Conservation (phyloP, 2,888 invertebrate genomes). For the Eledona agricola region DNA sequence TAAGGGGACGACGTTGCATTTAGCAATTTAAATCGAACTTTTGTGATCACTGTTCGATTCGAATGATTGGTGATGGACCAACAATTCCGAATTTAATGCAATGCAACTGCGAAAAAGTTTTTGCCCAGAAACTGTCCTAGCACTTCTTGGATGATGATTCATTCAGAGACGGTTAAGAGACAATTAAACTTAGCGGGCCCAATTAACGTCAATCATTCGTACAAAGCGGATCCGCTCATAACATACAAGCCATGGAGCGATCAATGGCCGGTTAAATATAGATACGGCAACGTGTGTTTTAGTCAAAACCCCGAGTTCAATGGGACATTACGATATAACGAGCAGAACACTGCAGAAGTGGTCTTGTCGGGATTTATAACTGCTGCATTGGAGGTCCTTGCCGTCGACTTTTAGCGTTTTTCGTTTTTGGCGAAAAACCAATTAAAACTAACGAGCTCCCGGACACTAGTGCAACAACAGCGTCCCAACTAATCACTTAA, state of each 20-base stretch:
- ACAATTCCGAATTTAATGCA: constrained; percentile 46
- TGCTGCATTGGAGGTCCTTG: no score
- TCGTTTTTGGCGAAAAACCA: constrained; percentile 14
- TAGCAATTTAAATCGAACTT: constrained; percentile 53
- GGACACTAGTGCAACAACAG: constrained; percentile 11
- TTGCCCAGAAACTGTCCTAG: neutral
- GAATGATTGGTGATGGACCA: constrained; percentile 45
- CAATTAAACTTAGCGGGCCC: constrained; percentile 20
- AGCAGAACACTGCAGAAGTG: no score
- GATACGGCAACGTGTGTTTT: constrained; percentile 14
- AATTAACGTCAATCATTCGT: constrained; percentile 26
- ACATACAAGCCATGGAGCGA: constrained; percentile 8
- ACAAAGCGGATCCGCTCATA: constrained; percentile 11
- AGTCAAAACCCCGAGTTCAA: no score
- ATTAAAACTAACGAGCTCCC: constrained; percentile 23
- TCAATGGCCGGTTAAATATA: constrained; percentile 16
- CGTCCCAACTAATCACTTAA: constrained; percentile 24
- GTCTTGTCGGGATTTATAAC: no score
- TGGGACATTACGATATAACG: no score
- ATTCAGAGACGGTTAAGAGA: constrained; percentile 18
- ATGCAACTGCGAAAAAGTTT: constrained; percentile 3
- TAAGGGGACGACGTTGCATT: constrained; percentile 38
- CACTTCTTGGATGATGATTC: constrained; percentile 17
- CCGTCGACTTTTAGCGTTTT: neutral
- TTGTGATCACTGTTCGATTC: constrained; percentile 43